Percentiles rank a stretch among this genome's conserved stretches.
Conservation (phyloP, 2,797 vertebrate species). For the Anguilla pacifica region DNA sequence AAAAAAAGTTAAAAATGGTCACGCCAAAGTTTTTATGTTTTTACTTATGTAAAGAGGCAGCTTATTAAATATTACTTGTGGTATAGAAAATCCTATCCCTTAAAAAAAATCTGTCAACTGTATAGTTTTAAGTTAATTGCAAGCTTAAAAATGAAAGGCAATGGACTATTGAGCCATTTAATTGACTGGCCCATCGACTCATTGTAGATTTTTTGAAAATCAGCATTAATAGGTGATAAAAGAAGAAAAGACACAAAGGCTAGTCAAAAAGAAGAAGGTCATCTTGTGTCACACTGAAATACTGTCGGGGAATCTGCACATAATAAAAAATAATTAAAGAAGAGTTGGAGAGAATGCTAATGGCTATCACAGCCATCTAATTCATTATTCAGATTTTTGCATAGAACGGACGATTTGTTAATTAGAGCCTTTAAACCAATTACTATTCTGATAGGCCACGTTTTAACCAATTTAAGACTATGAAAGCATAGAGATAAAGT, state of each 20-base stretch:
- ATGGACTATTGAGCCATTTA: neutral
- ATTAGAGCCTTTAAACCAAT: slow-evolving; percentile 81
- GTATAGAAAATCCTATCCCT: neutral
- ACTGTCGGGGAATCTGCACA: slow-evolving; percentile 75
- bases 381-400: slow-evolving; percentile 79
- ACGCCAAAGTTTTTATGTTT: neutral
- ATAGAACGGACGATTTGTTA: slow-evolving; percentile 80
- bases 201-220: neutral
- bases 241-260: neutral
- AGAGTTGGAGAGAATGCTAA: slow-evolving; percentile 80
- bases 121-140: neutral
- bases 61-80: neutral
- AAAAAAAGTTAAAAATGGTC: neutral
- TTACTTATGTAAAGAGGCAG: neutral
- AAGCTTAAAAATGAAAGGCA: neutral
- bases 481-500: neutral
- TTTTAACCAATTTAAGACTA: slow-evolving; percentile 72
- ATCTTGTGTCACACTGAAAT: slow-evolving; percentile 77
- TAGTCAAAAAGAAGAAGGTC: slow-evolving; percentile 35
- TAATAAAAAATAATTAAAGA: slow-evolving; percentile 80
- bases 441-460: slow-evolving; percentile 76
- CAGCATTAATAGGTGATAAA: neutral
- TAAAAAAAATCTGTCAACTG: neutral
- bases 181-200: neutral
- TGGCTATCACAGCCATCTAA: slow-evolving; percentile 80